These are phyloP conservation scores for Scaptomyza reducta DNA, from an alignment of 2,888 invertebrate species.

Conservation along the genomic window DNA sequence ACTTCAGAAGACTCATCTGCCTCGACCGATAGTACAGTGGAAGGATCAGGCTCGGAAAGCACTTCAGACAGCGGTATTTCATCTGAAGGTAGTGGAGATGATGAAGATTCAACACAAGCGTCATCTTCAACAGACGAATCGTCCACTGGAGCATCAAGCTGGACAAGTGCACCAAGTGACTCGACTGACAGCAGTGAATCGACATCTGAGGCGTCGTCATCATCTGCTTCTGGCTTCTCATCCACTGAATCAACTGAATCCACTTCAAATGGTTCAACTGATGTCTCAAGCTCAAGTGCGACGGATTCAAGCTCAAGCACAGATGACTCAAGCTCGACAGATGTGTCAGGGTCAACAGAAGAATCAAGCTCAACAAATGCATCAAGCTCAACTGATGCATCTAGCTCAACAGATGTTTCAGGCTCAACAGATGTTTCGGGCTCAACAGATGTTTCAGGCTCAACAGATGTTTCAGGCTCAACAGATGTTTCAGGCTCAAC, in stretches of 20 bases:
- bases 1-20: slow-evolving; percentile 65
- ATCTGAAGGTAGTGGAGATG: slow-evolving; percentile 80
- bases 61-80: slow-evolving; percentile 58
- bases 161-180: slow-evolving; percentile 13
- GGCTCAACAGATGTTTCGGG: slow-evolving; percentile 34
- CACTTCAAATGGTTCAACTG: slow-evolving; percentile 38
- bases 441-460: slow-evolving; percentile 38
- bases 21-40: slow-evolving; percentile 71
- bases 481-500: slow-evolving; percentile 31
- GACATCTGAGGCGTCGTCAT: slow-evolving; percentile 18
- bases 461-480: slow-evolving; percentile 41
- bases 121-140: slow-evolving; percentile 40
- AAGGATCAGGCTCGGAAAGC: slow-evolving; percentile 72
- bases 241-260: slow-evolving; percentile 24
- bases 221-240: slow-evolving; percentile 29
- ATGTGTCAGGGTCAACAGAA: slow-evolving; percentile 30
- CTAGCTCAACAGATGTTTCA: slow-evolving; percentile 35
- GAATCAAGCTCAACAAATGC: slow-evolving; percentile 28
- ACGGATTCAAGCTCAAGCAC: slow-evolving; percentile 32
- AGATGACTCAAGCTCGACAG: slow-evolving; percentile 38
- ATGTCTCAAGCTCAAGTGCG: slow-evolving; percentile 23
- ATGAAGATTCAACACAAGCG: slow-evolving; percentile 48
- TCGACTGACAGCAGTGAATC: slow-evolving; percentile 23
- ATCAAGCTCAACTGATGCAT: slow-evolving; percentile 26
- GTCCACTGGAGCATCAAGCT: slow-evolving; percentile 35